Evolutionary conservation across 30 jellyfish, hydroid and myxozoan genomes (phyloP).

Genomic region (Morbakka virulenta): DNA sequence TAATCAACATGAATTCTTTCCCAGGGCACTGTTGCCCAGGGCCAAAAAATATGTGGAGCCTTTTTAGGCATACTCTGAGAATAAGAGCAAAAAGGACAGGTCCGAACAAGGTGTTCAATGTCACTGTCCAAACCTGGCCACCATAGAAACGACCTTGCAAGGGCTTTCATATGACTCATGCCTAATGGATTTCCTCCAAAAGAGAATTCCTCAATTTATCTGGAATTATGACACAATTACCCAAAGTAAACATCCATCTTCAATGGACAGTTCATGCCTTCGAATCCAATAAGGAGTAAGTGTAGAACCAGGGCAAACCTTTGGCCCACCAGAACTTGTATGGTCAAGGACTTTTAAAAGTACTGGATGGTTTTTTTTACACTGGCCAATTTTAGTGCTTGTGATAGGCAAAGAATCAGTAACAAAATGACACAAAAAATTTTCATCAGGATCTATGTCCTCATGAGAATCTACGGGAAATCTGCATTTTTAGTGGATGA

Average conservation of each 20-base stretch:
- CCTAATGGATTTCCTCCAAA: background rate
- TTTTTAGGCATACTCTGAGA: slow-evolving; percentile 19
- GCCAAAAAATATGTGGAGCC: slow-evolving; percentile 15
- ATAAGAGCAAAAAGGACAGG: slow-evolving; percentile 17
- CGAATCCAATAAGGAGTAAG: background rate
- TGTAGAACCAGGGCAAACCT: background rate
- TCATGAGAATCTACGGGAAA: too few species aligned
- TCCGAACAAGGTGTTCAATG: slow-evolving; percentile 14
- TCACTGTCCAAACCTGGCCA: slow-evolving; percentile 60
- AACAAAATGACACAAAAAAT: too few species aligned
- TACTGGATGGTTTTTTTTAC: background rate
- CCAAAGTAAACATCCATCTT: background rate
- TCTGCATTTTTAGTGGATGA: background rate
- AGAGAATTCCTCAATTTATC: background rate
- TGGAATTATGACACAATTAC: background rate
- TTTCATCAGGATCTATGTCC: too few species aligned
- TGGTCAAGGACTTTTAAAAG: background rate
- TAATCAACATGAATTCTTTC: slow-evolving; percentile 16
- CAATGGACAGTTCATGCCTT: background rate
- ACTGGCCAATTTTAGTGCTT: background rate
- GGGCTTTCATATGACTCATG: background rate
- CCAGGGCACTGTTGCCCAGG: slow-evolving; percentile 25
- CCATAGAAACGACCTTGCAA: slow-evolving; percentile 22
- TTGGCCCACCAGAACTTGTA: background rate
- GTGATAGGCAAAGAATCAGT: background rate